Evolutionary conservation across 1,140 invertebrate species (phyloP).

Genomic region (Maconellicoccus hirsutus): DNA sequence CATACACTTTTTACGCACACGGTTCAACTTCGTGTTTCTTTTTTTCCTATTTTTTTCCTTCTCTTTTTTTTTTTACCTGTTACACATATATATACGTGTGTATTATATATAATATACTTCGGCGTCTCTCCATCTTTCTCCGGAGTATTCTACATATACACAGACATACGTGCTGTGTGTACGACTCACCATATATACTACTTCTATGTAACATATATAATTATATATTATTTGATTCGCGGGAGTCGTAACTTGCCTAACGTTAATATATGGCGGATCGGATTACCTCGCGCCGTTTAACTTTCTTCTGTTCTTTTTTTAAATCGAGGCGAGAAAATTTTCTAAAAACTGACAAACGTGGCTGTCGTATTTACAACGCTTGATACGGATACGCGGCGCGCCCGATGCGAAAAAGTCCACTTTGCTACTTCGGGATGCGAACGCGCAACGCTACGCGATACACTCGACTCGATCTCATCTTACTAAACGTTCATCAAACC

Average conservation of each 20-base stretch:
- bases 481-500: no score
- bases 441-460: no score
- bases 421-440: no score
- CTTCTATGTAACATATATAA: constrained; percentile 2
- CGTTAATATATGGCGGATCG: constrained; percentile 16
- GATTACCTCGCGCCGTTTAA: constrained; percentile 11
- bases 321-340: constrained; percentile 19
- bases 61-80: constrained; percentile 13
- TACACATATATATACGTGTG: not conserved
- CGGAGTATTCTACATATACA: not conserved
- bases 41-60: not conserved
- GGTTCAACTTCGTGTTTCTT: constrained; percentile 16
- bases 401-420: no score
- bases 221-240: constrained; percentile 18
- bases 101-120: no score
- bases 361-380: not conserved
- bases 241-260: constrained; percentile 18
- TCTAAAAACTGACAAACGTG: constrained; percentile 4
- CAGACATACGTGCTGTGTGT: not conserved
- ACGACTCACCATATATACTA: not conserved
- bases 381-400: no score
- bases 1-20: constrained; percentile 12
- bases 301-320: not conserved
- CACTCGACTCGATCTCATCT: no score
- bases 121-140: not conserved